phyloP scores from a whole-genome alignment of 2,888 invertebrate genomes.

The Acrobasis repandana region DNA sequence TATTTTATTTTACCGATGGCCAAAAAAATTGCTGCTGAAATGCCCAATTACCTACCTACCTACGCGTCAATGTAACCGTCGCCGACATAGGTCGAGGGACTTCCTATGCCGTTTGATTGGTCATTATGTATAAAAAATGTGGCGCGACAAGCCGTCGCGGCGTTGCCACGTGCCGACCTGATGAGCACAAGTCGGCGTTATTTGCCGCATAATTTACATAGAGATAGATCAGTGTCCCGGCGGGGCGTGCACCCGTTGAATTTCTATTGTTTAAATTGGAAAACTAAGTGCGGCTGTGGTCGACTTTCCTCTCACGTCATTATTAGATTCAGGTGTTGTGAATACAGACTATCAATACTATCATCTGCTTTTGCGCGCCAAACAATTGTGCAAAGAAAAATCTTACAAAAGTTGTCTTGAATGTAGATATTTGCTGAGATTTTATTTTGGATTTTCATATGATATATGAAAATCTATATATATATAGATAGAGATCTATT shows the following conservation, averaged over 20 bases:
- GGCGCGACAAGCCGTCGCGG: slow-evolving; percentile 38
- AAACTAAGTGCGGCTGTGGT: slow-evolving; percentile 75
- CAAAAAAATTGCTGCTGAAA: not conserved
- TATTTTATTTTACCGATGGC: not conserved
- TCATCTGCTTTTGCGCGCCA: not conserved
- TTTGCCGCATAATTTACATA: slow-evolving; percentile 82
- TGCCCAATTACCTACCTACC: too few species aligned
- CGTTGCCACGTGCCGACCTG: slow-evolving; percentile 58
- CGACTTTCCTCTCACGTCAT: slow-evolving; percentile 75
- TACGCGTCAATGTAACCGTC: not conserved
- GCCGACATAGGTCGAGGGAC: slow-evolving; percentile 11
- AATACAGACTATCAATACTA: slow-evolving; percentile 34
- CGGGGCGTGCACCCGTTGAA: slow-evolving; percentile 78
- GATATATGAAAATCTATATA: too few species aligned
- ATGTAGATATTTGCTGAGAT: not conserved
- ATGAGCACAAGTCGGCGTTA: slow-evolving; percentile 74
- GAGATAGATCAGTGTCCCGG: slow-evolving; percentile 78
- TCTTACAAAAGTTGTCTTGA: not conserved
- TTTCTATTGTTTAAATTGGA: slow-evolving; percentile 83
- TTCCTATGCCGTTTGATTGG: slow-evolving; percentile 34
- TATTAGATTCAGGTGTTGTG: slow-evolving; percentile 65
- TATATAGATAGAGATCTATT: too few species aligned
- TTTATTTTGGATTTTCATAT: too few species aligned
- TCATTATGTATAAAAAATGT: slow-evolving; percentile 42
- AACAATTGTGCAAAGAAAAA: not conserved